Evolutionary conservation across 2,888 invertebrate genomes (phyloP).

Genomic region (Campoplex capitator): DNA sequence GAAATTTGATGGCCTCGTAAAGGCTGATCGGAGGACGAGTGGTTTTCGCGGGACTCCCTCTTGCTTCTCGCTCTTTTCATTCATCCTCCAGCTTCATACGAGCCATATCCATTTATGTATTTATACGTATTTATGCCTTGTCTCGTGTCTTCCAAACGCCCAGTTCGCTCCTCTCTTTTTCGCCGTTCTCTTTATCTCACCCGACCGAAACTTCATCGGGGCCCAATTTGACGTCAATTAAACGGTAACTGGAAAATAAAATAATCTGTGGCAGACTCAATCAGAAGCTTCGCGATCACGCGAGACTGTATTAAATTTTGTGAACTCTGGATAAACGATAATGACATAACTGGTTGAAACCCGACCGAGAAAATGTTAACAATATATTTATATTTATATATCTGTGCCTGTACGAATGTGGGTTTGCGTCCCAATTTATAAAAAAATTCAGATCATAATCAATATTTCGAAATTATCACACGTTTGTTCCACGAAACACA

Average conservation of each 20-base stretch:
- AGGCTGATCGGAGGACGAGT: constrained; percentile 61
- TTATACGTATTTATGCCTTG: constrained; percentile 17
- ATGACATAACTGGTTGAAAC: constrained; percentile 69
- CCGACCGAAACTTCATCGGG: constrained; percentile 73
- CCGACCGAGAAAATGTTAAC: background rate
- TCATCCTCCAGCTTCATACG: constrained; percentile 7
- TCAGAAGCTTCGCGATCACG: constrained; percentile 2
- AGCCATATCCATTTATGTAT: background rate
- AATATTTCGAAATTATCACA: background rate
- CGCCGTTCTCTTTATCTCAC: constrained; percentile 24
- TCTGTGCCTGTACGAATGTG: background rate
- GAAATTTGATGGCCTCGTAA: constrained; percentile 79
- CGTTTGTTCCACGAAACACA: background rate
- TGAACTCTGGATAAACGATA: constrained; percentile 61
- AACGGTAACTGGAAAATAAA: constrained; percentile 64
- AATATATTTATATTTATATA: background rate
- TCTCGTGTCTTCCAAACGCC: constrained; percentile 5
- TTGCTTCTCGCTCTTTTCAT: constrained; percentile 48
- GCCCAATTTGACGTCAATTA: constrained; percentile 79
- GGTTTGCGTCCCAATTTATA: background rate
- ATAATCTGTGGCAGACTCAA: background rate
- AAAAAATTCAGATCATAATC: background rate
- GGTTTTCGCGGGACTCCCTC: constrained; percentile 17
- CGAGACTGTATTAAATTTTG: constrained; percentile 17
- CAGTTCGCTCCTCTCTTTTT: constrained; percentile 30